A percentile compares a stretch with the other conserved stretches of the same genome.
phyloP scores from a whole-genome alignment of 2,888 invertebrate genomes.

The Phorcus lineatus region DNA sequence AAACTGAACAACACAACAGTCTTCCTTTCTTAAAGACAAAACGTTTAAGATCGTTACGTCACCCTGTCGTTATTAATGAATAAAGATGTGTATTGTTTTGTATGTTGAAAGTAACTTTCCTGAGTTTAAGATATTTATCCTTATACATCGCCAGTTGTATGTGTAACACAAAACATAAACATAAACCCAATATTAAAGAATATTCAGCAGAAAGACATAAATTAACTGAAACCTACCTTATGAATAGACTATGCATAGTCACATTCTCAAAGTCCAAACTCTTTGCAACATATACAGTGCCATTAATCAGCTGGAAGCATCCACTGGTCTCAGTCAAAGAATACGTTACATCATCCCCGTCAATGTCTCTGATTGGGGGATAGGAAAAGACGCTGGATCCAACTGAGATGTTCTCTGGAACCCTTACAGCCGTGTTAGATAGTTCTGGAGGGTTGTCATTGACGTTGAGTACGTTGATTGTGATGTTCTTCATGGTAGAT shows the following conservation, averaged over 20 bases:
- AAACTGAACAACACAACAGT: too few relatives aligned
- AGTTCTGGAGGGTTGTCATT: constrained; percentile 6
- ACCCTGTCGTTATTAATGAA: too few relatives aligned
- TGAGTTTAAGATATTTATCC: too few relatives aligned
- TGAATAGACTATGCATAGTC: background rate
- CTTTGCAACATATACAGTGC: background rate
- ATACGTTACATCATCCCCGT: constrained; percentile 5
- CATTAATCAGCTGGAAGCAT: background rate
- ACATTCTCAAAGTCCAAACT: background rate
- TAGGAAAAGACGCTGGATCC: background rate
- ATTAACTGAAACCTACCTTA: background rate
- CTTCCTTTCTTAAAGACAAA: too few relatives aligned
- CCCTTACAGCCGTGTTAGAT: background rate
- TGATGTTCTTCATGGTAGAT: background rate
- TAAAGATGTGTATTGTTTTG: too few relatives aligned
- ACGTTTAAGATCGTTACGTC: too few relatives aligned
- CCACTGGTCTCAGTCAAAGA: background rate
- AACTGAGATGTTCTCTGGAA: background rate
- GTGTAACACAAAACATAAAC: too few relatives aligned
- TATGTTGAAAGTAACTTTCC: too few relatives aligned
- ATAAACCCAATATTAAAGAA: too few relatives aligned
- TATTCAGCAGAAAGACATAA: too few relatives aligned
- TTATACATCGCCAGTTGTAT: too few relatives aligned
- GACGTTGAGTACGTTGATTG: background rate
- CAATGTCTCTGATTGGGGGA: background rate